phyloP scores from a whole-genome alignment of 2,113 vertebrate genomes.

The Chamaetylas fuelleborni region DNA sequence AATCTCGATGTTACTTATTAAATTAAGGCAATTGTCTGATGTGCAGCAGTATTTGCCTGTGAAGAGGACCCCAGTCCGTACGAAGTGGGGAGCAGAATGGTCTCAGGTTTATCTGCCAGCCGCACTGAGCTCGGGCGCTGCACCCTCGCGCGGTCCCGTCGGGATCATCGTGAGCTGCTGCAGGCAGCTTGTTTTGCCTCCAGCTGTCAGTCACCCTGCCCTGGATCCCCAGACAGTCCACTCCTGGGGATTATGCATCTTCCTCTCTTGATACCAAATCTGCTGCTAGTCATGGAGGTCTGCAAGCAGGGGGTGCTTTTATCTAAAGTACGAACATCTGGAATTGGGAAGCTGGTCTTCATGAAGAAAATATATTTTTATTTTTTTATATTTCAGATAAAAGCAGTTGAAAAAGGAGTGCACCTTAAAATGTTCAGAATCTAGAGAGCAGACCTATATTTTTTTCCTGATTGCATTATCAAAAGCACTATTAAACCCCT shows the following conservation, averaged over 20 bases:
- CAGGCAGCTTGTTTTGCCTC: neutral
- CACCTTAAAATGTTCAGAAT: neutral
- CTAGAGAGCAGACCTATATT: neutral
- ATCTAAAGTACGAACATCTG: neutral
- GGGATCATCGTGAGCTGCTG: neutral
- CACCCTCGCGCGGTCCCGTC: fast-evolving
- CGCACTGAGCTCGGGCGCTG: fast-evolving
- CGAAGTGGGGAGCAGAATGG: neutral
- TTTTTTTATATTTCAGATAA: neutral
- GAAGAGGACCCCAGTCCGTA: neutral
- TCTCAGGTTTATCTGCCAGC: neutral
- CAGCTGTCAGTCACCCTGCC: neutral
- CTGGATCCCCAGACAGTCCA: neutral
- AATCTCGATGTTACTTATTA: neutral
- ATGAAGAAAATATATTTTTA: neutral
- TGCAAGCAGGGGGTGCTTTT: neutral
- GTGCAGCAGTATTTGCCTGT: neutral
- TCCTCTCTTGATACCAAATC: neutral
- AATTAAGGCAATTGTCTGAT: neutral
- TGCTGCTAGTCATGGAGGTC: neutral
- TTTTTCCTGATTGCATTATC: neutral
- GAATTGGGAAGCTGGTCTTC: neutral
- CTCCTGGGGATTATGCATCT: neutral
- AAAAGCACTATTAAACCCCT: neutral
- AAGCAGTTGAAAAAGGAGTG: neutral